Base-by-base conservation (phyloP, 2,113 vertebrate species). In the Urocynchramus pylzowi region DNA sequence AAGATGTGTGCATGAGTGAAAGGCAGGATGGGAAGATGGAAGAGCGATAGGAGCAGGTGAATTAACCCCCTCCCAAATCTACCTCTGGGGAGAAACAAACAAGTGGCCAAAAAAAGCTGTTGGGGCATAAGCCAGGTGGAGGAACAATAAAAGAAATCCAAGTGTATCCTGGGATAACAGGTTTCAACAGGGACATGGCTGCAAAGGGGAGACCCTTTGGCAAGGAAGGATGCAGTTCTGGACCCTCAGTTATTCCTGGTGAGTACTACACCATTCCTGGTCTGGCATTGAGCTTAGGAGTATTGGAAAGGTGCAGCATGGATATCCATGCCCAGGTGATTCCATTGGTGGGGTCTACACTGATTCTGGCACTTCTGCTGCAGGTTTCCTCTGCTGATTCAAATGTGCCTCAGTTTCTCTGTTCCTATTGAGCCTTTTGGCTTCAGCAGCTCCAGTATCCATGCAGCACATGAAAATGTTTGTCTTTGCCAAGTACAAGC, bases 381-480 rank as follows among this genome's bases (percentile, higher is more conserved):
- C 49, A 64, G 41, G 37, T 64, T 27, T 87, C 22, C 20, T 41
- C 50, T 42, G 30, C 88, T 69, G 50, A 33, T 59, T 39, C 44
- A 90, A 65, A 26, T 9, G 10, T 77, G 78, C 50, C 83, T 94
- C 82, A 42, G 50, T 88, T 83, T 87, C 69, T 60, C 59, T 90
- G 21, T 49, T 47, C 11, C n/a, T 39, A 13, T 15, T 13, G 28
- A 54, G 30, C 28, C 26, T 56, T 88, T 67, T 86, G 71, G 42
- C 68, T 80, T 80, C 59, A 77, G 79, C 59, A 76, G 35, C 63
- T 79, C 44, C 28, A 1, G 70, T 33, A 61, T 27, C 42, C 30
- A 11, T 20, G 54, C 2, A 39, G 75, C 23, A 33, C 82, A 79
- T 87, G 17, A 53, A 69, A 59, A 77, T 45, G 11, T 65, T 90